Base-by-base conservation (phyloP, 2,888 invertebrate genomes). In the Latheticus oryzae region DNA sequence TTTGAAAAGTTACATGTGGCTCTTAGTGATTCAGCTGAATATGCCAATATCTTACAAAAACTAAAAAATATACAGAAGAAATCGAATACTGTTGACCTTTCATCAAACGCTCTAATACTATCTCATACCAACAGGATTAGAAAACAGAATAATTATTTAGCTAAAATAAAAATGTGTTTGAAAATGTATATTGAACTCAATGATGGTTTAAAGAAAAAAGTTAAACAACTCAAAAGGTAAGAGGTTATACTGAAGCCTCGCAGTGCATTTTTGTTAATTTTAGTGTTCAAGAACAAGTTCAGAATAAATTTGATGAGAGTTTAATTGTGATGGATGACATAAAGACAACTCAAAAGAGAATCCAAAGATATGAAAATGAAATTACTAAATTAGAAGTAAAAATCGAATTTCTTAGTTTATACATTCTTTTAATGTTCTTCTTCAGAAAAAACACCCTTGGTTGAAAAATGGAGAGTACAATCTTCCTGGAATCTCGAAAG, bases 361-460 rank as follows among this genome's bases (percentile, higher is more conserved):
- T 73, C n/a, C 67, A 65, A 38, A 62, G 69, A 43, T 75, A 75
- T 59, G 72, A 73, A 62, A 66, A 71, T 40, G 73, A 73, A 59
- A 47, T 75, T 21, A 19, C 56, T 16, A 75, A 73, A 62, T 68
- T 73, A 59, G 73, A 75, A 67, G 75, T 74, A n/a, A n/a, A n/a
- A n/a, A n/a, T 67, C 50, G 59, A 60, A 26, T 24, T 12, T 26
- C 45, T 24, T 1, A 9, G 16, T 12, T 2, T 28, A 28, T 17
- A 2, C 3, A 19, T 64, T 62, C 17, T 42, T 5, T 21, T 11
- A n/a, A n/a, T n/a, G n/a, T 9, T 50, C 7, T 11, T 51, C 40
- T 38, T 3, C 13, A 71, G 71, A 68, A 67, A 58, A 70, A 68
- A 52, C 65, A 69, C 58, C 68, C 71, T n/a, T 72, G 71, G 71